Conservation (phyloP, 2,113 vertebrate genomes). For the Xenopus borealis region DNA sequence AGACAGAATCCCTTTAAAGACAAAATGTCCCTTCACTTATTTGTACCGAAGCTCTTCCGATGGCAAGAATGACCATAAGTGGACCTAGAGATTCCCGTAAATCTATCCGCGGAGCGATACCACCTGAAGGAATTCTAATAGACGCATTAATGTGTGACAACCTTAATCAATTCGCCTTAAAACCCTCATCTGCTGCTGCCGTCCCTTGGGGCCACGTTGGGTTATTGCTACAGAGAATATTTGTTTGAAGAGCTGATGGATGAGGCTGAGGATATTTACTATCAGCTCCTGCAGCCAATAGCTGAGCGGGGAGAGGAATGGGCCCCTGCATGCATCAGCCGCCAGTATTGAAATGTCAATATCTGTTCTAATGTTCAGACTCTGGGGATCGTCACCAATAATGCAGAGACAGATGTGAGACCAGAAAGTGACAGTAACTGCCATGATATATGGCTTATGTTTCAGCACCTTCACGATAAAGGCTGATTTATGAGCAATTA, state of each 20-base stretch:
- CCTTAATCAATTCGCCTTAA: constrained; percentile 26
- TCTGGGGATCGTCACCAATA: constrained; percentile 9
- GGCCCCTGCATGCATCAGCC: not conserved
- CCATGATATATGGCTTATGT: not conserved
- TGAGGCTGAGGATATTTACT: constrained; percentile 43
- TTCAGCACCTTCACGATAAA: not conserved
- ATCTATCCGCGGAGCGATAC: not conserved
- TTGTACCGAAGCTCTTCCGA: no score
- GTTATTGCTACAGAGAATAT: constrained; percentile 24
- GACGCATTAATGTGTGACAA: not conserved
- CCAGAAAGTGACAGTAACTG: constrained; percentile 16
- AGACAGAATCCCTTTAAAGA: no score
- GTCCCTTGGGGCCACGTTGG: not conserved
- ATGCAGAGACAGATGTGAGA: constrained; percentile 1
- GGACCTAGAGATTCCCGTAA: no score
- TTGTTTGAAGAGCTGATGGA: constrained; percentile 46
- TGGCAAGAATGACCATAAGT: no score
- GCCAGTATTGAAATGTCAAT: constrained; percentile 36
- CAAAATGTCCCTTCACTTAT: no score
- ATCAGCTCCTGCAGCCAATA: not conserved
- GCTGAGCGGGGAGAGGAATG: constrained; percentile 3
- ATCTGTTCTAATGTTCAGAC: constrained; percentile 1
- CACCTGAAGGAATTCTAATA: constrained; percentile 18
- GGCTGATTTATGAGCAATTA: constrained; percentile 11
- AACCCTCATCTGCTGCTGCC: constrained; percentile 1